Evolutionary conservation across 2,888 invertebrate genomes (phyloP), one percentile per base, ranked within the genome.

Genomic region (Tinea semifulvella): DNA sequence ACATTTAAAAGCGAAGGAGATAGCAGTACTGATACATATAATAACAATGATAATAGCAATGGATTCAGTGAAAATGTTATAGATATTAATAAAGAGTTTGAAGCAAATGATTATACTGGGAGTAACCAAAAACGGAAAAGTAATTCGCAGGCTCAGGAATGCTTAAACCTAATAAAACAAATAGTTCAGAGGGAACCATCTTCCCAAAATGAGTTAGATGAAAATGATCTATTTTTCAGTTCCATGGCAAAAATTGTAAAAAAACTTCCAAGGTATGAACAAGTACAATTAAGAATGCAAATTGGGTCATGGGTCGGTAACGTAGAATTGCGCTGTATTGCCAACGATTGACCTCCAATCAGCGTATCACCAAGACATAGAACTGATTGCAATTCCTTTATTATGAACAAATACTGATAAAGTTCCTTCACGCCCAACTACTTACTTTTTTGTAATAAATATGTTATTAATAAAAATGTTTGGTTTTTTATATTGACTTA

Each of bases 231-330:
- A 25, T 60, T 58, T 39, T 60, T 60, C 36, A 42, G 47, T 43
- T 54, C 57, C 1, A 62, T 61, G 56, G 54, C 58, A 28, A 60
- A 58, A 54, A 60, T 60, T 26, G 56, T 55, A 31, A 60, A 60
- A 44, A 57, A 55, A 42, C 51, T 61, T 26, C 57, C 59, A 39
- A 44, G 38, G 11, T 53, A 51, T 42, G 59, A 58, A 38, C 58
- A 55, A 49, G 56, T 47, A 40, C 48, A 52, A 46, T 42, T 61
- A 43, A 55, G 55, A 45, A 42, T 58, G 50, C 49, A 58, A 49
- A 54, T 58, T n/a, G 52, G 52, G 11, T 47, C 54, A 22, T 50
- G 52, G 28, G 51, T 55, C 42, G 53, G 55, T 47, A 54, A 55
- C 31, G 52, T 54, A 27, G 52, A 55, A 52, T 49, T 54, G 16